Base-by-base conservation (phyloP, 2,113 vertebrate species). In the Gulo gulo region DNA sequence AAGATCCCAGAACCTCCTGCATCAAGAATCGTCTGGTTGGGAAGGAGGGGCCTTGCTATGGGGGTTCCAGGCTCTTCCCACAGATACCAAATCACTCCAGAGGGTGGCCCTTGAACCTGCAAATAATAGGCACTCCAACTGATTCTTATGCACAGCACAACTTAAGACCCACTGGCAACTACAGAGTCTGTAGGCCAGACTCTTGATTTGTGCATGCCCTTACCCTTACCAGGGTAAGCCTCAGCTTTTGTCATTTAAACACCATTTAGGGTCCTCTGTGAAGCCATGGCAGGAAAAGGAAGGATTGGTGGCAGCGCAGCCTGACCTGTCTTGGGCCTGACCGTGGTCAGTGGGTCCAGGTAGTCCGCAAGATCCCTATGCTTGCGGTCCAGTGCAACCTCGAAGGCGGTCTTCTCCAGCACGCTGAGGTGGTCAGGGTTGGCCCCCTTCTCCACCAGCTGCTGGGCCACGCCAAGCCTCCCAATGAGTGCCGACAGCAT, bases 341-440 rank as follows among this genome's bases (percentile, higher is more conserved):
- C 98, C 0, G 99, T 99, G 86, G 99, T 99, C 96, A 99, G 98
- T 50, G 99, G 98, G 98, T 99, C 99, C 98, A 99, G 98, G 90
- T 99, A 99, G 84, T 98, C 98, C 83, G 99, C 99, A 95, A 99
- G 98, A 85, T 99, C 99, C 98, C 99, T 99, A 97, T 99, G 99
- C 63, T 99, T 99, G 55, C 99, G 98, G 97, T 99, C 99, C 92
- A 99, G 98, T 7, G 99, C 99, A 1, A 99, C 98, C 98, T 99
- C 99, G 74, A 99, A 99, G 29, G 99, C 99, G 0, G 99, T 99
- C 98, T 99, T 99, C 95, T 99, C 99, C 82, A 99, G 98, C 10
- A 99, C 99, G 0, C 99, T 99, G 93, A 99, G 96, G 81, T 99
- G 99, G 98, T 99, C 99, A 0, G 99, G 99, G 97, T 99, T 99